Base-by-base conservation (phyloP, 2,113 vertebrate genomes). In the Cephalopholis sonnerati region DNA sequence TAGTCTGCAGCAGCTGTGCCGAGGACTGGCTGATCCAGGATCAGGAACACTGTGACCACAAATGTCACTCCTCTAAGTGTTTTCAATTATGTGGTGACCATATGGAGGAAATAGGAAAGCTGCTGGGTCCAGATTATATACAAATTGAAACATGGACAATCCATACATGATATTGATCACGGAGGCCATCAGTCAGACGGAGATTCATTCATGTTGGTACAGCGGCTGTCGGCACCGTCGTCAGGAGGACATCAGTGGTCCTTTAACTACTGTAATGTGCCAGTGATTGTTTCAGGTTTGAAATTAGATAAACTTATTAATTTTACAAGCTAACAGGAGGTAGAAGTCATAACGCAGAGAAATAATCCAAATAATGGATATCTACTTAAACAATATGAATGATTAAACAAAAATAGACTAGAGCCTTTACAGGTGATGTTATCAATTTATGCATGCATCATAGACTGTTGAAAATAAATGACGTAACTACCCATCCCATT, bases 61-160 rank as follows among this genome's bases (percentile, higher is more conserved):
- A 17, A 63, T 79, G 22, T 76, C 79, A 62, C 51, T 62, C 36
- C 54, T 77, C 63, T 73, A 78, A 71, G 59, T 89, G 91, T 82
- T 87, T 91, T 77, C 39, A 48, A 59, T 90, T 68, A 82, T 41
- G 24, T 24, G 53, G 39, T 24, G 63, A 70, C 61, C 24, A 55
- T 24, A 54, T 9, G 41, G 62, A 70, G 72, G 72, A 74, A 69
- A 65, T 24, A 16, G 73, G 24, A 79, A 72, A 53, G 48, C 53
- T 44, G 29, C 75, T 4, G 57, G 63, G 57, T 74, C 24, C 65
- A 55, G 55, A 77, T 68, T 22, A 77, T 69, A 51, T 25, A 24
- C 58, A 70, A 81, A 79, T 62, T 62, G 78, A 86, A 78, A 69
- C 63, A 65, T 6, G 67, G 65, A 39, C 58, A 79, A 68, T 79